Evolutionary conservation across 2,113 vertebrate species (phyloP).

Genomic region (Erythrocercus mccallii): DNA sequence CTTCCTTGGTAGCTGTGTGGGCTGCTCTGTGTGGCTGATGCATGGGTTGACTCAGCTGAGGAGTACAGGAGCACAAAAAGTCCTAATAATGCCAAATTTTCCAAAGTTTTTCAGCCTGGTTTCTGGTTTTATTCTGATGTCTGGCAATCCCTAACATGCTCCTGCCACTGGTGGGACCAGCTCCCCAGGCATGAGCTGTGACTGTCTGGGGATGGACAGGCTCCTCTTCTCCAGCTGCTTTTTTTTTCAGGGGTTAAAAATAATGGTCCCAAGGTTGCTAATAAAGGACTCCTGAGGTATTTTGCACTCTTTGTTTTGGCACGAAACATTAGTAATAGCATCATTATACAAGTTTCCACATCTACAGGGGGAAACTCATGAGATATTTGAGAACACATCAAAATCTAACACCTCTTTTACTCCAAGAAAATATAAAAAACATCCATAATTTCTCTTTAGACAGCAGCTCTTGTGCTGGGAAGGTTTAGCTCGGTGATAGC

Average conservation of each 20-base stretch:
- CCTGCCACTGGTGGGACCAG: background rate
- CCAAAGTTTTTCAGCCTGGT: background rate
- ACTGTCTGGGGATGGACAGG: background rate
- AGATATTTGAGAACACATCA: background rate
- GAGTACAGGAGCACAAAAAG: background rate
- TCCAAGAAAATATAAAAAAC: background rate
- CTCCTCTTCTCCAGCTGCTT: background rate
- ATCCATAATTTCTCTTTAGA: background rate
- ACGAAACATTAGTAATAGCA: background rate
- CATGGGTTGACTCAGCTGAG: background rate
- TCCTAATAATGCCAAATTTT: background rate
- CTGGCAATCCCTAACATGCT: background rate
- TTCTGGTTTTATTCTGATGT: background rate
- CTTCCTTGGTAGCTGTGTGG: background rate
- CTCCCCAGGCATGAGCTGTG: rapidly evolving
- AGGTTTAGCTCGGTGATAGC: rapidly evolving
- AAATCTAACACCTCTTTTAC: background rate
- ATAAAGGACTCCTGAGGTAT: background rate
- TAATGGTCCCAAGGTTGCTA: background rate
- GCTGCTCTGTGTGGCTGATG: background rate
- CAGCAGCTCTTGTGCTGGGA: background rate
- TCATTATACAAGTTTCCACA: background rate
- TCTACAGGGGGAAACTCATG: background rate
- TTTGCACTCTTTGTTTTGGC: background rate
- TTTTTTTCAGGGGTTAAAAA: background rate